phyloP scores from a whole-genome alignment of 2,113 vertebrate genomes.

The Synchiropus splendidus region DNA sequence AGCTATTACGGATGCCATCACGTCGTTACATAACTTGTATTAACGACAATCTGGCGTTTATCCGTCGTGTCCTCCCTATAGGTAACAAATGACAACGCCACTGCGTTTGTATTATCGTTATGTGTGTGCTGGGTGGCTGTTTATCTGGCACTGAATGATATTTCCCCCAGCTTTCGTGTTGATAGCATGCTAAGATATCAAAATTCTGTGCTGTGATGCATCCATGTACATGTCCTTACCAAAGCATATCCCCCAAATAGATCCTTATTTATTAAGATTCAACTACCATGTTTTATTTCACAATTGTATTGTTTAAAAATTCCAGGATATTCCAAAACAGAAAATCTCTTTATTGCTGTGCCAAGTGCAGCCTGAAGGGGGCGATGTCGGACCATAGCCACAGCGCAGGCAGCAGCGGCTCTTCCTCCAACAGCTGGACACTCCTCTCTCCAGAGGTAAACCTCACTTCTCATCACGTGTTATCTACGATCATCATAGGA shows the following conservation, averaged over 20 bases:
- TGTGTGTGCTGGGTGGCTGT: neutral
- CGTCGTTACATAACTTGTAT: slow-evolving; percentile 46
- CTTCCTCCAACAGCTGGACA: slow-evolving; percentile 69
- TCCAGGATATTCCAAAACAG: slow-evolving; percentile 25
- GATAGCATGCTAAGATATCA: no score
- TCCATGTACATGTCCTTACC: no score
- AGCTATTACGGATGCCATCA: slow-evolving; percentile 23
- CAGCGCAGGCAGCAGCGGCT: slow-evolving; percentile 64
- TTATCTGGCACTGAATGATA: neutral
- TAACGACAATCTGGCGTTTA: slow-evolving; percentile 24
- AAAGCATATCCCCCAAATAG: no score
- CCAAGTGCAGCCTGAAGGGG: slow-evolving; percentile 42
- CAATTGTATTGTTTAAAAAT: slow-evolving; percentile 23
- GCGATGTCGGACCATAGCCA: slow-evolving; percentile 70
- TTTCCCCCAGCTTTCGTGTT: no score
- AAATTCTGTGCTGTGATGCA: no score
- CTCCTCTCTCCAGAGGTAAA: slow-evolving; percentile 67
- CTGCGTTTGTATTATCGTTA: no score
- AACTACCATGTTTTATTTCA: slow-evolving; percentile 1
- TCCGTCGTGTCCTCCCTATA: slow-evolving; percentile 5
- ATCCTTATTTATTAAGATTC: no score
- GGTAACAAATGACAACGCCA: no score
- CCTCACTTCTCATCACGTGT: no score
- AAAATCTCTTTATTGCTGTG: slow-evolving; percentile 36
- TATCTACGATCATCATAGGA: no score